phyloP scores from a whole-genome alignment of 1,140 invertebrate species.

The Vollenhovia emeryi region DNA sequence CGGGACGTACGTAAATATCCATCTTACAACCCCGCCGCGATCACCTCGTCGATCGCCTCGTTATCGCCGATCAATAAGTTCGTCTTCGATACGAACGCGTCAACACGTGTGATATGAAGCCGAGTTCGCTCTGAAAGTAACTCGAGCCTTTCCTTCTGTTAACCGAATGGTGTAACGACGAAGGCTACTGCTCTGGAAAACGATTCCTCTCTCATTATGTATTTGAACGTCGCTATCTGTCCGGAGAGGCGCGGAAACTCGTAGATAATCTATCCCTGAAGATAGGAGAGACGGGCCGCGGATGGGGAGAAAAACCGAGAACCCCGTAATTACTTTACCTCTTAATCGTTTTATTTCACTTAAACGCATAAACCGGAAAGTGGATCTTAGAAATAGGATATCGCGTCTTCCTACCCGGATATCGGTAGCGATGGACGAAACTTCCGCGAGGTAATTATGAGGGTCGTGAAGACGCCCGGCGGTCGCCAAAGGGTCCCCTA shows the following conservation, averaged over 20 bases:
- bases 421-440: conserved; percentile 54
- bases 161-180: neutral
- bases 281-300: neutral
- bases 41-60: conserved; percentile 3
- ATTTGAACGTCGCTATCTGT: neutral
- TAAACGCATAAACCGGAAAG: conserved; percentile 48
- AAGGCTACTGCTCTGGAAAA: neutral
- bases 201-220: neutral
- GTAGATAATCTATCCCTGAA: neutral
- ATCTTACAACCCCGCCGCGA: neutral
- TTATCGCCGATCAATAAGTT: conserved; percentile 24
- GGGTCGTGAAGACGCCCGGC: neutral
- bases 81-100: neutral
- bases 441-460: conserved; percentile 51
- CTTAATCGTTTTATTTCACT: conserved; percentile 34
- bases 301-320: neutral
- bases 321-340: conserved; percentile 26
- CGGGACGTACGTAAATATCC: neutral
- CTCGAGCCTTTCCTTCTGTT: neutral
- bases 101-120: neutral
- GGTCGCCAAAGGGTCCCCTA: neutral
- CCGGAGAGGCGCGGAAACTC: neutral
- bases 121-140: neutral
- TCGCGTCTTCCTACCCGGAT: conserved; percentile 38
- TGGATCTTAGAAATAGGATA: conserved; percentile 58